A percentile compares a stretch with the other conserved stretches of the same genome.
phyloP scores from a whole-genome alignment of 1,140 invertebrate genomes.

The Trichoplusia ni region DNA sequence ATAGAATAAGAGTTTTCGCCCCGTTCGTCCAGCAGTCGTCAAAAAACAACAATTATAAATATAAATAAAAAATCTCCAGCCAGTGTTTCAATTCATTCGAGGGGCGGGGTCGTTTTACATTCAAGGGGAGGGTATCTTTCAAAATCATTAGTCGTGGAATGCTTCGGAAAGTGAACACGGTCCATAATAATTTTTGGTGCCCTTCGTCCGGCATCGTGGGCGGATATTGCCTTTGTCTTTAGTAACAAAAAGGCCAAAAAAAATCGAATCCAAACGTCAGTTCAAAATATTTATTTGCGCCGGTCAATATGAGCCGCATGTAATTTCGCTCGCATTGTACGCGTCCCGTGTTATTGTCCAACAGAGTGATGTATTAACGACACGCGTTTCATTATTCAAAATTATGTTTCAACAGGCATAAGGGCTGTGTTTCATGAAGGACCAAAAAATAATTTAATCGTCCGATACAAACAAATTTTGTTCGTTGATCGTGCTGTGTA shows the following conservation, averaged over 20 bases:
- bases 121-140: constrained; percentile 77
- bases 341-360: constrained; percentile 55
- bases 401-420: constrained; percentile 41
- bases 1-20: constrained; percentile 47
- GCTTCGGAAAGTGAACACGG: constrained; percentile 60
- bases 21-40: constrained; percentile 53
- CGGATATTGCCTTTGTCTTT: constrained; percentile 75
- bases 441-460: constrained; percentile 15
- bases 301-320: constrained; percentile 51
- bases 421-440: constrained; percentile 18
- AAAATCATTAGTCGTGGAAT: constrained; percentile 78
- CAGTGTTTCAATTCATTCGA: constrained; percentile 79
- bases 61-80: constrained; percentile 56
- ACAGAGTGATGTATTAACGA: constrained; percentile 59
- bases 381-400: constrained; percentile 58
- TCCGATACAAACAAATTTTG: constrained; percentile 11
- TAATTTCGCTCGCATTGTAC: constrained; percentile 65
- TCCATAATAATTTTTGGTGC: constrained; percentile 69
- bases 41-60: constrained; percentile 77
- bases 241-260: constrained; percentile 59
- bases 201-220: constrained; percentile 66
- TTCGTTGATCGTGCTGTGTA: background rate
- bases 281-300: constrained; percentile 67
- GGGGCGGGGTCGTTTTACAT: constrained; percentile 76
- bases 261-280: constrained; percentile 65